Percentiles rank a stretch among this genome's conserved stretches.
Evolutionary conservation across 2,797 vertebrate genomes (phyloP).

Genomic region (Pseudochirops corinnae): DNA sequence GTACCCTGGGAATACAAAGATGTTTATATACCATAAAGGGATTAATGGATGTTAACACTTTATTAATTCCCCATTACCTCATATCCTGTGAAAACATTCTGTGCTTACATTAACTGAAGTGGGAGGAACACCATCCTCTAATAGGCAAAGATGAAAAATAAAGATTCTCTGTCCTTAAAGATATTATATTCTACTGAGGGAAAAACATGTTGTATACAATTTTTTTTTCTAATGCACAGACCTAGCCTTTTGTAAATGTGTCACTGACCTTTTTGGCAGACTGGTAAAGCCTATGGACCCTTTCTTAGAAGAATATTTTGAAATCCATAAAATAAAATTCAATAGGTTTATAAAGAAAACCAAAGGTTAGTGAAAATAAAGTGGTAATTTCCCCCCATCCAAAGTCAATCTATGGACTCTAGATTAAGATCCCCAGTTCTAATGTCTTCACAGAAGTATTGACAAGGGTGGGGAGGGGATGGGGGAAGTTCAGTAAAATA

Average conservation of each 20-base stretch:
- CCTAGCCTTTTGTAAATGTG: not conserved
- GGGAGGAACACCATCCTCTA: not conserved
- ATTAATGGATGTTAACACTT: not conserved
- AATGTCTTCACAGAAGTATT: not conserved
- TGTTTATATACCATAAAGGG: not conserved
- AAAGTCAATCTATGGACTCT: not conserved
- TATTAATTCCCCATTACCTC: not conserved
- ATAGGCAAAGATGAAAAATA: not conserved
- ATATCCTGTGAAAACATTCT: not conserved
- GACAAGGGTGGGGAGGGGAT: no score
- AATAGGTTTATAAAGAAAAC: not conserved
- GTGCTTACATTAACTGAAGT: not conserved
- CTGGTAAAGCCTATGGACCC: not conserved
- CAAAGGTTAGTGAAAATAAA: not conserved
- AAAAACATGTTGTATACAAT: not conserved
- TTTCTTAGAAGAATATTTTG: not conserved
- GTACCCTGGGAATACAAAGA: not conserved
- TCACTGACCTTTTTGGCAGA: not conserved
- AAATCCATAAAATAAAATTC: not conserved
- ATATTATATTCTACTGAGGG: not conserved
- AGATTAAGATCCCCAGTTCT: not conserved
- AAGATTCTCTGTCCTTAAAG: not conserved
- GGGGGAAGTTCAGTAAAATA: not conserved
- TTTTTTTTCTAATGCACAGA: not conserved
- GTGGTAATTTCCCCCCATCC: not conserved